Evolutionary conservation across 2,888 invertebrate genomes (phyloP).

Genomic region (Cephonodes hylas): DNA sequence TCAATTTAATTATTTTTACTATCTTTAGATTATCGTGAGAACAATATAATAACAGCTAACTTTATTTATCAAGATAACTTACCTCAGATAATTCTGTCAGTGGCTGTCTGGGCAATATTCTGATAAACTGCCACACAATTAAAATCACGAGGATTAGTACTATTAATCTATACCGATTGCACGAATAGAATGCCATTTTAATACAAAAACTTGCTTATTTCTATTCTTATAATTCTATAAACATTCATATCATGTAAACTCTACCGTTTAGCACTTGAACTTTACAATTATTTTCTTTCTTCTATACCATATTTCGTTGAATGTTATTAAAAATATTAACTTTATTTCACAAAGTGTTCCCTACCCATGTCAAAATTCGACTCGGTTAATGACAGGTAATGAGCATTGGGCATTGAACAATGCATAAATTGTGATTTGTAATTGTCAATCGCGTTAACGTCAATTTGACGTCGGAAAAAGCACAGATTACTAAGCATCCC

Average conservation of each 20-base stretch:
- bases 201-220: constrained; percentile 17
- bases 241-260: not conserved
- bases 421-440: not conserved
- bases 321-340: not conserved
- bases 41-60: not conserved
- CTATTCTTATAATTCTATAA: not conserved
- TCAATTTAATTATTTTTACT: not conserved
- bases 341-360: not conserved
- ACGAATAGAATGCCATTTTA: constrained; percentile 68
- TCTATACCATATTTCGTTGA: not conserved
- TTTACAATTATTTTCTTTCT: not conserved
- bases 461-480: not conserved
- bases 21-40: not conserved
- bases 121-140: constrained; percentile 71
- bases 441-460: not conserved
- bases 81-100: constrained; percentile 50
- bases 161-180: constrained; percentile 68
- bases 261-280: not conserved
- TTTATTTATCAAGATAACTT: constrained; percentile 23
- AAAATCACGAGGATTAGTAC: constrained; percentile 64
- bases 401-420: too few relatives aligned
- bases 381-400: not conserved
- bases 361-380: not conserved
- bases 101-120: constrained; percentile 55
- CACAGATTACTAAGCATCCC: too few relatives aligned